Conservation (phyloP, 2,113 vertebrate species). For the Pagrus major region DNA sequence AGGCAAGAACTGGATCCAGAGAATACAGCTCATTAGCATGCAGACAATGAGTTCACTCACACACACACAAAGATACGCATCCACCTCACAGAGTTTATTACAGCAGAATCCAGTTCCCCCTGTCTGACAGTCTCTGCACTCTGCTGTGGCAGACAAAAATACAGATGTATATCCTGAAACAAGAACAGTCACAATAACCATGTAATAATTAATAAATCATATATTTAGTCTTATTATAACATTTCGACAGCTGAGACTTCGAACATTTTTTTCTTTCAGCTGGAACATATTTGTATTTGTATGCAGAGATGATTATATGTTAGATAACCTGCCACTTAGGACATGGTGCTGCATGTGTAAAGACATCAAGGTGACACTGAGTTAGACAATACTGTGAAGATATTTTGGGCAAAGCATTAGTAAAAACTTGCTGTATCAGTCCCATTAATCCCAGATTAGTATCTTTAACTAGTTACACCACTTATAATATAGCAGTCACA, state of each 20-base stretch:
- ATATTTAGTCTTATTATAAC: background rate
- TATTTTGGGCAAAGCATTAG: background rate
- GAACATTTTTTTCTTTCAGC: background rate
- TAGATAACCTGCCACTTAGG: background rate
- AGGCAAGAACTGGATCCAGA: background rate
- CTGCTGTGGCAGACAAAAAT: background rate
- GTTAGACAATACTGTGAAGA: background rate
- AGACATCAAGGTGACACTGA: background rate
- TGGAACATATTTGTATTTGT: background rate
- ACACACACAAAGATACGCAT: background rate
- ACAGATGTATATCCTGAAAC: background rate
- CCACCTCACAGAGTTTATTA: constrained; percentile 16
- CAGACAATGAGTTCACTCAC: background rate
- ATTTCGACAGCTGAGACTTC: background rate
- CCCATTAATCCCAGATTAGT: background rate
- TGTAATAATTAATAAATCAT: background rate
- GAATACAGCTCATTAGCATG: background rate
- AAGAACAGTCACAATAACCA: background rate
- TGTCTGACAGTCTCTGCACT: constrained; percentile 28
- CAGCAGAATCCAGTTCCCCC: constrained; percentile 36
- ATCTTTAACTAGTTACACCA: background rate
- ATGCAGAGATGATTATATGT: background rate
- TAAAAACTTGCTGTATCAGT: background rate
- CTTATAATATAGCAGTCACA: background rate
- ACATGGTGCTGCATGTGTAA: background rate